Conservation (phyloP, 2,888 invertebrate genomes). For the Athrips mouffetella region DNA sequence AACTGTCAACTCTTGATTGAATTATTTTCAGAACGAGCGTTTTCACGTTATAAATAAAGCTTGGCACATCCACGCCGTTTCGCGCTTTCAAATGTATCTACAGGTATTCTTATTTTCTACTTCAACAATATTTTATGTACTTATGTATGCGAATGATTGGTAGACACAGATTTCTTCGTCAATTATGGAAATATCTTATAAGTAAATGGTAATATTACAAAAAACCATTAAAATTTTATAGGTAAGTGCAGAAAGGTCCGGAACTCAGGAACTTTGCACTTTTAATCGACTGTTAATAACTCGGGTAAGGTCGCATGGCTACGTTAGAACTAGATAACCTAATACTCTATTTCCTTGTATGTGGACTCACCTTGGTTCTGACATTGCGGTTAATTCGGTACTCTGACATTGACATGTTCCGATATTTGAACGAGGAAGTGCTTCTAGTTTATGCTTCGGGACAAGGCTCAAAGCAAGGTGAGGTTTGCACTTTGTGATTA, state of each 20-base stretch:
- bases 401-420: slow-evolving; percentile 68
- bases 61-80: slow-evolving; percentile 2
- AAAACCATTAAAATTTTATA: too few relatives aligned
- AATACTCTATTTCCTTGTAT: slow-evolving; percentile 47
- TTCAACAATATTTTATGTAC: too few relatives aligned
- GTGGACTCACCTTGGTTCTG: slow-evolving; percentile 59
- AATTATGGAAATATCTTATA: too few relatives aligned
- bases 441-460: slow-evolving; percentile 41
- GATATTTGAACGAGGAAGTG: slow-evolving; percentile 68
- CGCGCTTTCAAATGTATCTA: not conserved
- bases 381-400: slow-evolving; percentile 70
- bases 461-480: slow-evolving; percentile 33
- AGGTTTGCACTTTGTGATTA: slow-evolving; percentile 11
- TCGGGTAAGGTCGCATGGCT: slow-evolving; percentile 3
- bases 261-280: too few relatives aligned
- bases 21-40: not conserved
- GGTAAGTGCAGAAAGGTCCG: too few relatives aligned
- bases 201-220: too few relatives aligned
- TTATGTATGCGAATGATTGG: too few relatives aligned
- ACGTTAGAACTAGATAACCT: slow-evolving; percentile 8
- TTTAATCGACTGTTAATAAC: not conserved
- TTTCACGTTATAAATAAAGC: not conserved
- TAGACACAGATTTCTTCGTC: too few relatives aligned
- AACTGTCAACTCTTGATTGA: not conserved
- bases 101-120: slow-evolving; percentile 13